phyloP scores from a whole-genome alignment of 2,113 vertebrate species.

The Rhagologus leucostigma region DNA sequence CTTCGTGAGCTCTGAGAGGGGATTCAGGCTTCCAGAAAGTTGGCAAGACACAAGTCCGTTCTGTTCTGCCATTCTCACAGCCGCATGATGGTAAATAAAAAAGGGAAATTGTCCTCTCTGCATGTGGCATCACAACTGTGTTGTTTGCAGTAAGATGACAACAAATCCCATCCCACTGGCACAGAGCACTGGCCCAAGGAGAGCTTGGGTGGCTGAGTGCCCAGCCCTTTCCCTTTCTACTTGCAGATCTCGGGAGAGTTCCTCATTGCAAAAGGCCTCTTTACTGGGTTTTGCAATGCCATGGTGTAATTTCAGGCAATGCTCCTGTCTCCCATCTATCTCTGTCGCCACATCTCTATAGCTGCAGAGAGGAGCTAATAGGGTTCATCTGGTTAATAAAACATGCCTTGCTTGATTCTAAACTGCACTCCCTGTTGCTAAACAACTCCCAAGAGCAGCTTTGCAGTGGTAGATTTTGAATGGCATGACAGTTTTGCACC shows the following conservation, averaged over 20 bases:
- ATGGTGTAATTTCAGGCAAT: background rate
- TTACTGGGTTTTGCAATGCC: background rate
- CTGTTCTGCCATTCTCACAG: background rate
- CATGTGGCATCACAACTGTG: background rate
- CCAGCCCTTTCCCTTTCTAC: background rate
- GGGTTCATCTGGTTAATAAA: background rate
- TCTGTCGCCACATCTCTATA: rapidly evolving
- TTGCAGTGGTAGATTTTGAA: background rate
- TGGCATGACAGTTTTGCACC: background rate
- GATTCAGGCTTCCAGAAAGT: background rate
- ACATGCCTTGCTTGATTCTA: background rate
- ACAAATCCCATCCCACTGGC: background rate
- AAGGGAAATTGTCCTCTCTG: background rate
- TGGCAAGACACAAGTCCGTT: background rate
- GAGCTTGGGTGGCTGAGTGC: background rate
- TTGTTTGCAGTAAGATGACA: background rate
- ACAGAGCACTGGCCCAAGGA: background rate
- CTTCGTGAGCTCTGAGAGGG: background rate
- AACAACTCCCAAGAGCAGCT: background rate
- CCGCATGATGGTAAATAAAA: background rate
- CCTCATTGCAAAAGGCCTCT: background rate
- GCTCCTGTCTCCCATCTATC: background rate
- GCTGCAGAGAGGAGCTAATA: background rate
- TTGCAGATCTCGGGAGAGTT: background rate
- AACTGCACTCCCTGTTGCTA: background rate